A percentile compares a stretch with the other conserved stretches of the same genome.
phyloP scores from a whole-genome alignment of 2,888 invertebrate species.

The Nebria brevicollis region DNA sequence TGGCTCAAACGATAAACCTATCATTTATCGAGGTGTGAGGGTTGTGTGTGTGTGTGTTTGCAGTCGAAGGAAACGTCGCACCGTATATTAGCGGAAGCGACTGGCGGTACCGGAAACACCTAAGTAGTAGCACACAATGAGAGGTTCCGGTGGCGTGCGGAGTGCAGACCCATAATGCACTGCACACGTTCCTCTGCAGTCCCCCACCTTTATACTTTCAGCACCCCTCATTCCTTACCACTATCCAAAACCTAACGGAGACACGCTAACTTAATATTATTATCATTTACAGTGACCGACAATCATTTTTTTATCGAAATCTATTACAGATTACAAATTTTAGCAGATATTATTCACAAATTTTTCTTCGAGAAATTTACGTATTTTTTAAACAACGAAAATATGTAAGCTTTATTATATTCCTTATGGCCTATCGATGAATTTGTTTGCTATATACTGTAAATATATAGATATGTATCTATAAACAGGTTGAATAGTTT shows the following conservation, averaged over 20 bases:
- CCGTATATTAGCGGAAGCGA: constrained; percentile 60
- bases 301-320: neutral
- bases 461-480: constrained; percentile 18
- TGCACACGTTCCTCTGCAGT: constrained; percentile 50
- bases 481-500: constrained; percentile 27
- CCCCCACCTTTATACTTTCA: constrained; percentile 18
- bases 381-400: too few species aligned
- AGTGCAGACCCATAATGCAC: constrained; percentile 42
- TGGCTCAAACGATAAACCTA: constrained; percentile 8
- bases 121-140: constrained; percentile 64
- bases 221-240: constrained; percentile 15
- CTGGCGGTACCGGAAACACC: constrained; percentile 61
- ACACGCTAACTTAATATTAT: constrained; percentile 25
- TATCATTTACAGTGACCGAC: constrained; percentile 1
- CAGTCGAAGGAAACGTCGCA: constrained; percentile 60
- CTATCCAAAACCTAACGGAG: constrained; percentile 16
- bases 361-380: neutral
- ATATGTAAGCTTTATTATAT: too few species aligned
- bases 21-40: constrained; percentile 22
- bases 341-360: neutral
- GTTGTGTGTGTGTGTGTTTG: constrained; percentile 5
- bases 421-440: too few species aligned
- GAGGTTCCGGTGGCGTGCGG: constrained; percentile 63
- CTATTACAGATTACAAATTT: neutral
- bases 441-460: too few species aligned